Percentiles rank a stretch among this genome's conserved stretches.
phyloP scores from a whole-genome alignment of 2,797 vertebrate genomes.

The Sphenopsis melanotis region DNA sequence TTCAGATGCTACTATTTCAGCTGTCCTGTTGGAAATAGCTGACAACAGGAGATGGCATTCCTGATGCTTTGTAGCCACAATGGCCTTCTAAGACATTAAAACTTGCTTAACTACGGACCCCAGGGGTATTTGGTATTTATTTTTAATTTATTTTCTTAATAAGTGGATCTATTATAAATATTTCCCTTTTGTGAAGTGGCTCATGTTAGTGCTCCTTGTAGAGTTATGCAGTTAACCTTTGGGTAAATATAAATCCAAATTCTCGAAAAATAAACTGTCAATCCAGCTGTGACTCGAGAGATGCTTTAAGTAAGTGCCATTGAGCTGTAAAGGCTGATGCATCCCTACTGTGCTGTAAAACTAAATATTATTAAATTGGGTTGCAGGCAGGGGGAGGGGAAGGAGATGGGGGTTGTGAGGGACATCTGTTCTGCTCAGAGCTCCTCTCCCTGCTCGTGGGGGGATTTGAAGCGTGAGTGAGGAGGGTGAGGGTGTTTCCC shows the following conservation, averaged over 20 bases:
- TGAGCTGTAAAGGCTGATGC: constrained; percentile 51
- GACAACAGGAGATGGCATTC: neutral
- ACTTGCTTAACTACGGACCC: neutral
- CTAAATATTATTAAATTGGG: constrained; percentile 19
- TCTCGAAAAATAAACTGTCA: constrained; percentile 4
- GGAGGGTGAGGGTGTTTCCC: neutral
- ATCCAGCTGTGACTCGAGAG: constrained; percentile 49
- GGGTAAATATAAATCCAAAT: constrained; percentile 11
- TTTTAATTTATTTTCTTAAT: neutral
- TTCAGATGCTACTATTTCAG: constrained; percentile 8
- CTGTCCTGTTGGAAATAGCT: neutral
- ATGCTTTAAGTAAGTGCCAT: constrained; percentile 37
- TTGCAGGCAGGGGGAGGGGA: constrained; percentile 24
- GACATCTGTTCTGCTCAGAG: constrained; percentile 39
- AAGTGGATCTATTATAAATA: neutral
- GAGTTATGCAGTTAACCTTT: neutral
- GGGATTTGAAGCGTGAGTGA: neutral
- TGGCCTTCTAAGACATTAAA: neutral
- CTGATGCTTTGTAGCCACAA: neutral
- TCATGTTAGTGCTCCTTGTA: neutral
- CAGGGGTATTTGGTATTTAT: neutral
- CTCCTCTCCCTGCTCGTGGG: neutral
- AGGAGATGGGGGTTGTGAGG: neutral
- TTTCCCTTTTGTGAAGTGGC: neutral
- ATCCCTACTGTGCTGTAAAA: constrained; percentile 34